These are phyloP conservation scores for Neuroterus valhalla DNA, from an alignment of 1,140 invertebrate genomes.

Conservation along the genomic window DNA sequence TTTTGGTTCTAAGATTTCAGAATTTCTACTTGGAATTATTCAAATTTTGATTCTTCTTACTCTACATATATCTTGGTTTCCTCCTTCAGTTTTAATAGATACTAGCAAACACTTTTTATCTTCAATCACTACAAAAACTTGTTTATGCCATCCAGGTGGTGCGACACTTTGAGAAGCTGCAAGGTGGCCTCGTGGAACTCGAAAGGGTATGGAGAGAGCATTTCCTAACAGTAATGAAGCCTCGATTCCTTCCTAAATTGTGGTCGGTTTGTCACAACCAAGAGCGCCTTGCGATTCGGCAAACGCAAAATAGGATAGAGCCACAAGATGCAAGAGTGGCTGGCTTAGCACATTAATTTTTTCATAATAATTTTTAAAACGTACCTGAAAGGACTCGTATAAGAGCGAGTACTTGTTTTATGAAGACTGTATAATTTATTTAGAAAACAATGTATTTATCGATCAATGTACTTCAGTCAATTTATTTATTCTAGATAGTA, in stretches of 20 bases:
- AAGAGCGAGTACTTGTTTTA: slow-evolving; percentile 64
- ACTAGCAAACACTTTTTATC: too few relatives aligned
- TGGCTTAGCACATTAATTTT: slow-evolving; percentile 55
- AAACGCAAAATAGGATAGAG: slow-evolving; percentile 68
- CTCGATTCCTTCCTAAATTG: slow-evolving; percentile 81
- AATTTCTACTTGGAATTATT: too few relatives aligned
- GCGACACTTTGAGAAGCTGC: slow-evolving; percentile 75
- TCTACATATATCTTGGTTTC: too few relatives aligned
- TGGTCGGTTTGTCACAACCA: slow-evolving; percentile 87
- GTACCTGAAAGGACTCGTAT: slow-evolving; percentile 63
- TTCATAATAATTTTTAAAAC: slow-evolving; percentile 51
- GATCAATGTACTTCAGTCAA: background rate
- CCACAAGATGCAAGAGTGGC: slow-evolving; percentile 67
- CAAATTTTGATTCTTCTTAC: too few relatives aligned
- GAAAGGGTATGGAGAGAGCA: slow-evolving; percentile 87
- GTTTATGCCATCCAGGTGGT: slow-evolving; percentile 76
- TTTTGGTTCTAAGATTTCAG: too few relatives aligned
- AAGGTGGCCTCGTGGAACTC: slow-evolving; percentile 80
- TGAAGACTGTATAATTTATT: slow-evolving; percentile 42
- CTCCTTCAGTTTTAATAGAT: too few relatives aligned
- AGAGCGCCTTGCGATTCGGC: slow-evolving; percentile 70
- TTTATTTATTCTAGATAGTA: slow-evolving; percentile 1
- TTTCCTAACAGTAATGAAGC: slow-evolving; percentile 85
- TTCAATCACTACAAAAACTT: slow-evolving; percentile 49
- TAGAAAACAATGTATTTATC: slow-evolving; percentile 19